Percentiles rank a stretch among this genome's conserved stretches.
Conservation (phyloP, 2,888 invertebrate genomes). For the Chalcosyrphus nemorum region DNA sequence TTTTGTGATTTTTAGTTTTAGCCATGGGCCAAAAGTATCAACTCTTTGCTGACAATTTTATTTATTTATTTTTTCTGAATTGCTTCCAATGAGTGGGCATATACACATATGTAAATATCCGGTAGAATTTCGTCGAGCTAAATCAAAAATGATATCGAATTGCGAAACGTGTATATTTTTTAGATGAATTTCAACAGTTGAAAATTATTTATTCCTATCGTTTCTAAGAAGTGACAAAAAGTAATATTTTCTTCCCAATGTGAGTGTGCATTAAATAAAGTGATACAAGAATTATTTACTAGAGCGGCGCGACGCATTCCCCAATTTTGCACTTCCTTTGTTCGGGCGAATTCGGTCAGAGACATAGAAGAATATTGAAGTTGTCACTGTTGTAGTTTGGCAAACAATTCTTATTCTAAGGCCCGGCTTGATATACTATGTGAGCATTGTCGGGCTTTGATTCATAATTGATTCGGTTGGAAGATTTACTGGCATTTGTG, state of each 20-base stretch:
- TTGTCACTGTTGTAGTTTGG: conserved; percentile 18
- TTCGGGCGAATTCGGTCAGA: conserved; percentile 49
- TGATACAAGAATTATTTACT: conserved; percentile 34
- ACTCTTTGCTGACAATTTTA: conserved; percentile 47
- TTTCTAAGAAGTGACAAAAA: conserved; percentile 26
- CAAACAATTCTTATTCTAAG: conserved; percentile 32
- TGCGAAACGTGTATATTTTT: conserved; percentile 52
- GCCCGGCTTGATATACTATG: conserved; percentile 39
- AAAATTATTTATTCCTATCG: conserved; percentile 19
- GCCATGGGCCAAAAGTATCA: conserved; percentile 35
- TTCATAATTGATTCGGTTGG: conserved; percentile 37
- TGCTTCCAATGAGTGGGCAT: conserved; percentile 45
- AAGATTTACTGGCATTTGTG: conserved; percentile 40
- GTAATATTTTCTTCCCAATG: conserved; percentile 1
- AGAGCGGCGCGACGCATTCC: conserved; percentile 45
- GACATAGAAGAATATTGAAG: conserved; percentile 10
- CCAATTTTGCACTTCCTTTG: conserved; percentile 53
- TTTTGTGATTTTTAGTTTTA: not conserved
- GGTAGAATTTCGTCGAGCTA: conserved; percentile 44
- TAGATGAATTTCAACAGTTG: conserved; percentile 31
- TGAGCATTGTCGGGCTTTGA: conserved; percentile 18
- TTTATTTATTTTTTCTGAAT: conserved; percentile 21
- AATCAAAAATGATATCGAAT: conserved; percentile 54
- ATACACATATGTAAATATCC: conserved; percentile 25
- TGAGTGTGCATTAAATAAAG: conserved; percentile 36